These are phyloP conservation scores for Agrochola lota DNA, from an alignment of 2,888 invertebrate genomes.

Conservation along the genomic window DNA sequence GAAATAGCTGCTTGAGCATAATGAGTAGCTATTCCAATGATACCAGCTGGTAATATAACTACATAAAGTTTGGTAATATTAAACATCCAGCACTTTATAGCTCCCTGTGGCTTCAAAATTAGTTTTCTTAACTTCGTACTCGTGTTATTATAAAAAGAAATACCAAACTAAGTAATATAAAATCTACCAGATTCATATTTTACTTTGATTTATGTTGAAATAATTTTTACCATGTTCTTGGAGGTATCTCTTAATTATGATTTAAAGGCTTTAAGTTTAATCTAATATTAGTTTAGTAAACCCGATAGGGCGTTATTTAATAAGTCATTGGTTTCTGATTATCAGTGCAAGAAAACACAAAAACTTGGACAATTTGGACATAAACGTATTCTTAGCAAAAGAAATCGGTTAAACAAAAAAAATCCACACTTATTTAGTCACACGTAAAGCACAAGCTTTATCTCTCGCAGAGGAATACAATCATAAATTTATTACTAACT, in stretches of 20 bases:
- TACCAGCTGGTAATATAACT: conserved; percentile 46
- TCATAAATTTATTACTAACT: background rate
- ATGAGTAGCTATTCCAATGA: conserved; percentile 16
- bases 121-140: conserved; percentile 48
- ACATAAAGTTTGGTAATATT: conserved; percentile 52
- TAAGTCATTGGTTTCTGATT: background rate
- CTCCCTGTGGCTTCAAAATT: conserved; percentile 55
- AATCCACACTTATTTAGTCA: background rate
- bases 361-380: background rate
- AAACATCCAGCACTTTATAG: conserved; percentile 51
- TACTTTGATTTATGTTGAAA: conserved; percentile 4
- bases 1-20: conserved; percentile 1
- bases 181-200: conserved; percentile 5
- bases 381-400: background rate
- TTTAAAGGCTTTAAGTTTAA: background rate
- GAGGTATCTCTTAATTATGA: background rate
- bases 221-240: background rate
- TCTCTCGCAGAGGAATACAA: background rate
- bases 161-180: conserved; percentile 21
- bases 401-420: too few relatives aligned
- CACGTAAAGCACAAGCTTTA: background rate
- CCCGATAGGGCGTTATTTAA: background rate
- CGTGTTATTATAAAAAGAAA: conserved; percentile 43
- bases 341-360: background rate
- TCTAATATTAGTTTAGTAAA: background rate